phyloP scores from a whole-genome alignment of 2,888 invertebrate species.

The Lepeophtheirus nordmannii region DNA sequence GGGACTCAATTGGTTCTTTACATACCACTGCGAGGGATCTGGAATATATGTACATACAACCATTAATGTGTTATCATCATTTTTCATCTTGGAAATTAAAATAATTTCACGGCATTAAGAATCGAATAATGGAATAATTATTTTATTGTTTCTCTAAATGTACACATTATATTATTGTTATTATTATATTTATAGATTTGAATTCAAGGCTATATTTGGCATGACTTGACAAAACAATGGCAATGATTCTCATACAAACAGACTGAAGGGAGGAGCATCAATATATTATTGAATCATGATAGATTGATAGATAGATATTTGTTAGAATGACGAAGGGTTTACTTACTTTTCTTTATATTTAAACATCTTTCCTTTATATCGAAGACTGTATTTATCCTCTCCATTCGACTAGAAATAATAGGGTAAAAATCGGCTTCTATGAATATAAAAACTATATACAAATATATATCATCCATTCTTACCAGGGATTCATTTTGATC shows the following conservation, averaged over 20 bases:
- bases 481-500: neutral
- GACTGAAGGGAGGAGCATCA: neutral
- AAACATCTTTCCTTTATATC: neutral
- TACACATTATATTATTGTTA: neutral
- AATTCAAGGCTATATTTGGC: neutral
- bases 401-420: neutral
- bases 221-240: too few relatives aligned
- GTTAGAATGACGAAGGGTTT: neutral
- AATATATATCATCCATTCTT: neutral
- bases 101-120: too few relatives aligned
- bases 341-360: slow-evolving; percentile 6
- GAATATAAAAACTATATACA: neutral
- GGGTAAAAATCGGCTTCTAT: neutral
- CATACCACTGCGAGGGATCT: slow-evolving; percentile 1
- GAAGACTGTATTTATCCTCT: neutral
- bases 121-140: neutral
- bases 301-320: neutral
- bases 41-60: neutral
- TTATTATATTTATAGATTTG: neutral
- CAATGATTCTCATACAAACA: too few relatives aligned
- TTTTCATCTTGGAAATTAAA: too few relatives aligned
- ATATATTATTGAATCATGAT: neutral
- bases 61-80: too few relatives aligned
- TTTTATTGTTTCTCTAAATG: neutral
- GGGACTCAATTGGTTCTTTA: neutral